phyloP scores from a whole-genome alignment of 2,113 vertebrate species.

The Ceyx melanurus region DNA sequence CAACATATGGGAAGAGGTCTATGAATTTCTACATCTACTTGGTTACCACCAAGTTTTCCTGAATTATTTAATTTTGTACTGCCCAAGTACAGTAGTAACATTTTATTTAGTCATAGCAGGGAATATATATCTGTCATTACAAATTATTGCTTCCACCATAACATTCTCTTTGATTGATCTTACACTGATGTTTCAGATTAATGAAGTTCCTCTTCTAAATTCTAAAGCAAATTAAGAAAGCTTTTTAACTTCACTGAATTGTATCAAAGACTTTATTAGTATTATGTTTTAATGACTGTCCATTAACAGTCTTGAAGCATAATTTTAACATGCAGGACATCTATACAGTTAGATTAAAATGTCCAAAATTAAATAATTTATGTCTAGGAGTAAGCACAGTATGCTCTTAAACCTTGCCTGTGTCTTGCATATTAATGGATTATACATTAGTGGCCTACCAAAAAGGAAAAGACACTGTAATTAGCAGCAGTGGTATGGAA shows the following conservation, averaged over 20 bases:
- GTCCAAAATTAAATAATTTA: constrained; percentile 11
- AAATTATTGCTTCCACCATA: background rate
- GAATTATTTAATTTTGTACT: background rate
- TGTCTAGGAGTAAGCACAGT: background rate
- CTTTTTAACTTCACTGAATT: constrained; percentile 20
- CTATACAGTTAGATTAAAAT: background rate
- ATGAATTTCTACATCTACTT: background rate
- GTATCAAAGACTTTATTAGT: constrained; percentile 21
- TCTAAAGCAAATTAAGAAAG: constrained; percentile 31
- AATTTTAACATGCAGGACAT: background rate
- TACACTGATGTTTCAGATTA: constrained; percentile 11
- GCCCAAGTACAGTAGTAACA: background rate
- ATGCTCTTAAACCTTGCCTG: constrained; percentile 5
- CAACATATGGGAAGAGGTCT: background rate
- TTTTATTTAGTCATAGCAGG: background rate
- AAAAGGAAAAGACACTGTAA: background rate
- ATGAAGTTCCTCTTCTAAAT: constrained; percentile 27
- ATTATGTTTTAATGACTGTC: constrained; percentile 17
- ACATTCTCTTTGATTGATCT: constrained; percentile 36
- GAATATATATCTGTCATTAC: background rate
- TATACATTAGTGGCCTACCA: background rate
- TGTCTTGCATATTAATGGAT: background rate
- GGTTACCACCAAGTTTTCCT: background rate
- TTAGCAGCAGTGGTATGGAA: background rate
- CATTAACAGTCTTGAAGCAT: background rate